A percentile compares a stretch with the other conserved stretches of the same genome.
Evolutionary conservation across 2,888 invertebrate species (phyloP).

Genomic region (Leistus spinibarbis): DNA sequence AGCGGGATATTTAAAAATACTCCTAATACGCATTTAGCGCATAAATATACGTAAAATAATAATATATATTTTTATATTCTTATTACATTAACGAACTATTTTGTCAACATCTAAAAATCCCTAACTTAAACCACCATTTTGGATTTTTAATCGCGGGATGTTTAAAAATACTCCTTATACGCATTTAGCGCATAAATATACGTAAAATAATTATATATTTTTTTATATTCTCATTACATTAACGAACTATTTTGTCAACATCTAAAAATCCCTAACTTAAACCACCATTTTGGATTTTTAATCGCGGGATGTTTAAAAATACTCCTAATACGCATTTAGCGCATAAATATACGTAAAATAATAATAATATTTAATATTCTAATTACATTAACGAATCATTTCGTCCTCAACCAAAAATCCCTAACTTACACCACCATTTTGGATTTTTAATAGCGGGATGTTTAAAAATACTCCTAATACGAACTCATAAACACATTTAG

Average conservation of each 20-base stretch:
- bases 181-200: background rate
- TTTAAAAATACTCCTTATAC: no score
- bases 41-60: no score
- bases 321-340: no score
- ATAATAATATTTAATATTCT: background rate
- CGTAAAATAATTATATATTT: background rate
- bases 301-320: slow-evolving; percentile 4
- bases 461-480: no score
- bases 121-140: slow-evolving; percentile 9
- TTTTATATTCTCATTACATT: background rate
- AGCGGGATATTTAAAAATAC: no score
- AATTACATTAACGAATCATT: slow-evolving; percentile 23
- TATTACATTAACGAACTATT: slow-evolving; percentile 22
- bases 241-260: slow-evolving; percentile 20
- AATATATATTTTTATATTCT: no score
- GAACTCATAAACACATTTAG: no score
- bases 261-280: slow-evolving; percentile 16
- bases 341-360: background rate
- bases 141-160: background rate
- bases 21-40: no score
- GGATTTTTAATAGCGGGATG: background rate
- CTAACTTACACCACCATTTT: slow-evolving; percentile 8
- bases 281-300: background rate
- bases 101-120: slow-evolving; percentile 15
- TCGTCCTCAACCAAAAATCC: slow-evolving; percentile 17